These are phyloP conservation scores for Polyommatus iphigenia DNA, from an alignment of 2,888 invertebrate genomes.

Conservation along the genomic window DNA sequence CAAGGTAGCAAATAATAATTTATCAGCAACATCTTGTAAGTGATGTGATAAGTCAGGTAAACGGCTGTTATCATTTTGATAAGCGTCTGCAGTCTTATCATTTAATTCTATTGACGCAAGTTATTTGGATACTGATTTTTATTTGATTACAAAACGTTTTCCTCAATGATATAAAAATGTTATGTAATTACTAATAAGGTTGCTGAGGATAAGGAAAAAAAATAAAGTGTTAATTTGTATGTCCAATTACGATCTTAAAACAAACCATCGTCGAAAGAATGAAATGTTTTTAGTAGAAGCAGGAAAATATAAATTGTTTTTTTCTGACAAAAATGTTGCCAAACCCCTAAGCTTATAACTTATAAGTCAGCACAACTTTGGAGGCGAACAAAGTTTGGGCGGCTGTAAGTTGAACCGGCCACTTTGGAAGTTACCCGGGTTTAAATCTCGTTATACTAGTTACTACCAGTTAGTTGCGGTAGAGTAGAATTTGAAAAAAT, in stretches of 20 bases:
- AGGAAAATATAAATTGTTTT: neutral
- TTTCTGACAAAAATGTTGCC: neutral
- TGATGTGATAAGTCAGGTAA: constrained; percentile 5
- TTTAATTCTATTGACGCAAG: constrained; percentile 27
- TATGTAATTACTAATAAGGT: neutral
- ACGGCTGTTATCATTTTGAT: constrained; percentile 6
- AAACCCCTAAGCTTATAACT: neutral
- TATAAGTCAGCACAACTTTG: neutral
- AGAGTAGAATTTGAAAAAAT: neutral
- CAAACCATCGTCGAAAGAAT: neutral
- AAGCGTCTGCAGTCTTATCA: constrained; percentile 18
- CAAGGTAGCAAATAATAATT: neutral
- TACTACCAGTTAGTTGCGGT: neutral
- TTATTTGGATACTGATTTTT: constrained; percentile 30
- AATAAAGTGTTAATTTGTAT: no score
- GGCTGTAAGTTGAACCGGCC: neutral
- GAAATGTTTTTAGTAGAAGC: neutral
- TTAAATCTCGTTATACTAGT: neutral
- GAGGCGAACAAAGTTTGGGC: neutral
- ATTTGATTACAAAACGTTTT: constrained; percentile 32
- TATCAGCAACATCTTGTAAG: constrained; percentile 16
- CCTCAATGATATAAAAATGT: constrained; percentile 2
- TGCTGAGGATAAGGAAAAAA: neutral
- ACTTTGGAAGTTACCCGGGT: neutral
- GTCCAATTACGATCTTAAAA: neutral